Evolutionary conservation across 64 coral and sea anemone species (phyloP).

Genomic region (Porites australiensis): DNA sequence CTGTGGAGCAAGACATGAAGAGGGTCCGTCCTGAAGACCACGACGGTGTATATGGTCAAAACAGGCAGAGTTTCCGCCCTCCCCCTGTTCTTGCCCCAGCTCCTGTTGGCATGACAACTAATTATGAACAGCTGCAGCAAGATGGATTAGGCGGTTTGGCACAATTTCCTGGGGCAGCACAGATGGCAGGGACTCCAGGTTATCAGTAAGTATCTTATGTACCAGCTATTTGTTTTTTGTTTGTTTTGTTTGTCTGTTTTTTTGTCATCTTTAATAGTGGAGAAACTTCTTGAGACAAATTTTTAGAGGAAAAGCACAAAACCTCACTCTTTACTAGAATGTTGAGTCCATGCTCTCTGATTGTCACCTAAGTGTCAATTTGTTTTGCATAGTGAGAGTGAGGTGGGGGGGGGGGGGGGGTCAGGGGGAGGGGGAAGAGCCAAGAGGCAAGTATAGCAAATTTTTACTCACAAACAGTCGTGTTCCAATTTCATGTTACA

Average conservation of each 20-base stretch:
- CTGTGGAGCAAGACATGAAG: conserved; percentile 68
- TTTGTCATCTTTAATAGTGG: not conserved
- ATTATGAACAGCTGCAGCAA: conserved; percentile 54
- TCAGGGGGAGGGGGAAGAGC: too few relatives aligned
- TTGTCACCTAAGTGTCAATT: too few relatives aligned
- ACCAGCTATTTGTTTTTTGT: not conserved
- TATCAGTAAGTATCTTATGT: conserved; percentile 57
- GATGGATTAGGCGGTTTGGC: conserved; percentile 57
- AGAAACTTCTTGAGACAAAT: too few relatives aligned
- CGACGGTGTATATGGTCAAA: conserved; percentile 65
- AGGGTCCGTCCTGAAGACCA: conserved; percentile 77
- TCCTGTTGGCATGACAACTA: conserved; percentile 47
- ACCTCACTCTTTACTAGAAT: too few relatives aligned
- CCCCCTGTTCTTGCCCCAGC: conserved; percentile 71
- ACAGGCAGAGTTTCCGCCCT: conserved; percentile 64
- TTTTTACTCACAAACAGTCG: too few relatives aligned
- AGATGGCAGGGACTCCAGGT: conserved; percentile 67
- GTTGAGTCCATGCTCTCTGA: too few relatives aligned
- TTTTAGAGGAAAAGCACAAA: too few relatives aligned
- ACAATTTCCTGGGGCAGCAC: conserved; percentile 58
- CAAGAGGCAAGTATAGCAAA: too few relatives aligned
- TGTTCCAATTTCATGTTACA: too few relatives aligned
- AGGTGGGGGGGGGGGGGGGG: too few relatives aligned
- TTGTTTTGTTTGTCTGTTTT: not conserved
- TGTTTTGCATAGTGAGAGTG: too few relatives aligned